Percentiles rank a stretch among this genome's conserved stretches.
Evolutionary conservation across 2,888 invertebrate species (phyloP).

Genomic region (Autographa gamma): DNA sequence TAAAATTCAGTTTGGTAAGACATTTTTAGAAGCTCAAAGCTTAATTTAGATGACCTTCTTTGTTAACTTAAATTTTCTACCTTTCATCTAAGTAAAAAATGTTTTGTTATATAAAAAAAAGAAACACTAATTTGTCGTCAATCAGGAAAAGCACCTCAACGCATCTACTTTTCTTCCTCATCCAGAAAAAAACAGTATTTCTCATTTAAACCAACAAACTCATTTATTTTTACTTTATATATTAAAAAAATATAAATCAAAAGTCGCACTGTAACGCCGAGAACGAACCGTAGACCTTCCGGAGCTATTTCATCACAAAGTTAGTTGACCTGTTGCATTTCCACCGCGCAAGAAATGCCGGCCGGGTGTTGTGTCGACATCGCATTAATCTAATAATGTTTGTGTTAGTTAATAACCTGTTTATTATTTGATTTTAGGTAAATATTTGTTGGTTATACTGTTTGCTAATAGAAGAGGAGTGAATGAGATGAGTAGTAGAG

Average conservation of each 20-base stretch:
- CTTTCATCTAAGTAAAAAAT: no score
- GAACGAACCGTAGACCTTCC: conserved; percentile 78
- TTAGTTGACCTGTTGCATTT: conserved; percentile 85
- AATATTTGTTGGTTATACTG: background rate
- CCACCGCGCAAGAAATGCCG: conserved; percentile 71
- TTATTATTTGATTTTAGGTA: background rate
- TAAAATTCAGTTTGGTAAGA: no score
- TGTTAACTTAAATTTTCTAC: no score
- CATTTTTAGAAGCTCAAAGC: no score
- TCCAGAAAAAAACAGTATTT: background rate
- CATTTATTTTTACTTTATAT: background rate
- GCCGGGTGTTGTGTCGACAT: conserved; percentile 54
- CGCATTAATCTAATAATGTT: conserved; percentile 59
- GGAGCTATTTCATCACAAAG: conserved; percentile 80
- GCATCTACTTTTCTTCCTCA: no score
- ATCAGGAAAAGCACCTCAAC: no score
- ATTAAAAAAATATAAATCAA: conserved; percentile 6
- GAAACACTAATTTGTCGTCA: no score
- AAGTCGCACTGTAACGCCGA: conserved; percentile 56
- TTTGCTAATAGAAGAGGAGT: background rate
- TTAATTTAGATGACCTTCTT: no score
- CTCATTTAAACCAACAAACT: background rate
- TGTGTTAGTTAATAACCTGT: conserved; percentile 28
- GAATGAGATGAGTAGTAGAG: background rate
- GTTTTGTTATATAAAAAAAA: no score